Evolutionary conservation across 2,888 invertebrate species (phyloP).

Genomic region (Ophion costatus): DNA sequence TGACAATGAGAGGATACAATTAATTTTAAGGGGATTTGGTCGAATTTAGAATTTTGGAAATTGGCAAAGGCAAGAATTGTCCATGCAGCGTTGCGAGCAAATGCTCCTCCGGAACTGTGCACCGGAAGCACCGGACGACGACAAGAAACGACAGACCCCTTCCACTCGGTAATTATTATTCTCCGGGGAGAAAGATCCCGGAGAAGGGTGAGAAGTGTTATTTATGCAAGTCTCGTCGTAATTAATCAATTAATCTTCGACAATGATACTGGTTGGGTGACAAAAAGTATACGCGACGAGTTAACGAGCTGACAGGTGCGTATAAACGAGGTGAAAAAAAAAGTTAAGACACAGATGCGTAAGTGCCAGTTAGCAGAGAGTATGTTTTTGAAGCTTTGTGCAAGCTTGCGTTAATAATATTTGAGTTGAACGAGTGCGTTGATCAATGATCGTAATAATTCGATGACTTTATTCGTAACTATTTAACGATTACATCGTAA

Average conservation of each 20-base stretch:
- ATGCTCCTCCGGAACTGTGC: neutral
- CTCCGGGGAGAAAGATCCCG: conserved; percentile 9
- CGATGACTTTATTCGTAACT: neutral
- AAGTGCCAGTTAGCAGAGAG: neutral
- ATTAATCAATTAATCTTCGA: conserved; percentile 43
- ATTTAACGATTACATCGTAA: neutral
- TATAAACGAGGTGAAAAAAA: conserved; percentile 52
- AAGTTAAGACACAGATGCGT: conserved; percentile 13
- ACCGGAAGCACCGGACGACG: conserved; percentile 6
- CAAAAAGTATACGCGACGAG: neutral
- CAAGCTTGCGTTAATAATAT: neutral
- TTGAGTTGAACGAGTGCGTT: neutral
- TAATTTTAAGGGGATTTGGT: neutral
- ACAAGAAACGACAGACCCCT: conserved; percentile 3
- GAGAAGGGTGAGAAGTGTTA: conserved; percentile 10
- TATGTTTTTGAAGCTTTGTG: neutral
- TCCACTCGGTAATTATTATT: conserved; percentile 7
- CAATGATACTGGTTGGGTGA: neutral
- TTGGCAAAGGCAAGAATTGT: neutral
- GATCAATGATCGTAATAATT: neutral
- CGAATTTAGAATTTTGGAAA: neutral
- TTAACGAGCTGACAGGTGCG: conserved; percentile 49
- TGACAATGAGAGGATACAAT: no score
- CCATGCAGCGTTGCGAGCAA: neutral
- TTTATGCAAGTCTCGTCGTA: conserved; percentile 31